phyloP scores from a whole-genome alignment of 2,113 vertebrate genomes.

The Boulengeromyrus knoepffleri region DNA sequence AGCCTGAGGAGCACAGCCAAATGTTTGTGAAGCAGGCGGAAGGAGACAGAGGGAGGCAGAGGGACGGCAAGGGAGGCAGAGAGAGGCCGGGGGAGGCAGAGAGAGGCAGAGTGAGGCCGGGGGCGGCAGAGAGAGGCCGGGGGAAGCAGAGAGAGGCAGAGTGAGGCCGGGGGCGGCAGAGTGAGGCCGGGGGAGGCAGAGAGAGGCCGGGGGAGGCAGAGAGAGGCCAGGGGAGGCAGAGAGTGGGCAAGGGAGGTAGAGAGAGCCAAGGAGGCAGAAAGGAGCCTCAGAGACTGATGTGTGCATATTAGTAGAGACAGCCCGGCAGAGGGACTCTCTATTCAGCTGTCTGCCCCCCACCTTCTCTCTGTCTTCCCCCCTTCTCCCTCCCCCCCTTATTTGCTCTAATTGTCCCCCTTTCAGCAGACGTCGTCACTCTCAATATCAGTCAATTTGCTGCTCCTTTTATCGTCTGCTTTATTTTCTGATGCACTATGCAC shows the following conservation, averaged over 20 bases:
- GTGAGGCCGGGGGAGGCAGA: neutral
- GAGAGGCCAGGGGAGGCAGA: neutral
- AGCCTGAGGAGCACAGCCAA: slow-evolving; percentile 28
- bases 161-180: too few relatives aligned
- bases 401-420: neutral
- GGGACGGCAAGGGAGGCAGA: slow-evolving; percentile 20
- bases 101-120: too few relatives aligned
- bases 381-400: neutral
- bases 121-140: too few relatives aligned
- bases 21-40: slow-evolving; percentile 23
- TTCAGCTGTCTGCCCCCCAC: neutral
- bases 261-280: too few relatives aligned
- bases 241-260: too few relatives aligned
- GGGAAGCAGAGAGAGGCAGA: neutral
- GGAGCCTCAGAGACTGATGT: neutral
- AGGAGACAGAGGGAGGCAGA: slow-evolving; percentile 8
- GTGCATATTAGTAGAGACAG: neutral
- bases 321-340: neutral
- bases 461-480: neutral
- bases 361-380: neutral
- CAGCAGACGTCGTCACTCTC: neutral
- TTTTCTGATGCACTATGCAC: neutral
- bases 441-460: neutral
- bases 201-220: neutral
- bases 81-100: neutral